Evolutionary conservation across 2,888 invertebrate genomes (phyloP), one percentile per base, ranked within the genome.

Genomic region (Halocaridina rubra): DNA sequence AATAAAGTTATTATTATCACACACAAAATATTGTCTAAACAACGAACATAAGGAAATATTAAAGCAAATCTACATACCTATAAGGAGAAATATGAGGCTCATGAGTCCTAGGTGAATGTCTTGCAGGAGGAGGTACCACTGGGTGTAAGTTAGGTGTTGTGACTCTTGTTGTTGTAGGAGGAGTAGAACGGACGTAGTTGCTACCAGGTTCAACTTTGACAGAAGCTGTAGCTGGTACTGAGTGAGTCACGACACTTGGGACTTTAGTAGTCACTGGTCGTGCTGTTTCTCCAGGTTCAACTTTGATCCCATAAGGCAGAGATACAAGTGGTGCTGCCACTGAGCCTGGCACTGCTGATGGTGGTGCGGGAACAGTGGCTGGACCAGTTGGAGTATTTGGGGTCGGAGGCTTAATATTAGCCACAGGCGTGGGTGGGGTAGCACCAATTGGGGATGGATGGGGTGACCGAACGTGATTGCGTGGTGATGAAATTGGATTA

Each of bases 401-500:
- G 27, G 84, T 74, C 33, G 81, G 81, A 80, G 82, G 82, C 32
- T 84, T 84, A 30, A 81, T 67, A 30, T 71, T 39, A 27, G 80
- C 22, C 39, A 59, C 53, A 77, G 77, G 61, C 39, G 27, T 64
- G 13, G 81, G 75, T 32, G 81, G 75, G 32, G 77, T 69, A 69
- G 76, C 67, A 33, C 64, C 67, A 27, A 78, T 53, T 30, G 84
- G 84, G 32, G 84, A 75, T 61, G 79, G 84, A 75, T 84, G 84
- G 27, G 84, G 84, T 33, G 84, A 84, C 33, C 75, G 79, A 32
- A 84, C 84, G 84, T 84, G 84, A 74, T 80, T 84, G 16, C 80
- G 79, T 33, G 84, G 79, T 33, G 84, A 84, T 67, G 79, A 46
- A 39, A 75, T 64, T 30, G 84, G 84, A 67, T 74, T 80, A 72